These are phyloP conservation scores for Anas platyrhynchos DNA, from an alignment of 2,113 vertebrate species.

Conservation along the genomic window DNA sequence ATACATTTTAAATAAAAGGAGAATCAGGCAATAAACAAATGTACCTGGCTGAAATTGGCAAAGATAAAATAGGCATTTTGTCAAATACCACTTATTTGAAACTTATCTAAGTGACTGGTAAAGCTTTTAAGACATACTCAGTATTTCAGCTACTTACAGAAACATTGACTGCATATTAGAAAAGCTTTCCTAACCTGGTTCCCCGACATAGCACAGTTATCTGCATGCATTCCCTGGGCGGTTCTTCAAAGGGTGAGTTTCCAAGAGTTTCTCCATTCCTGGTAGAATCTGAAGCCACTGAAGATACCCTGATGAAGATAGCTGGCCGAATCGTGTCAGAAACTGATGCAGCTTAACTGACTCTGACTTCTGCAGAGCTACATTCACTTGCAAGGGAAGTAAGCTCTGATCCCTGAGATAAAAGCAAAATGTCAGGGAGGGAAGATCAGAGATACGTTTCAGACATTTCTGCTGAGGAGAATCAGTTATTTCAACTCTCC, in stretches of 20 bases:
- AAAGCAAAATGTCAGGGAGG: not conserved
- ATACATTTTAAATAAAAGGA: not conserved
- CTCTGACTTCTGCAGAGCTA: not conserved
- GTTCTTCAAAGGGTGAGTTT: not conserved
- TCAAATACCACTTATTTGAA: not conserved
- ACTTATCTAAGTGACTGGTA: not conserved
- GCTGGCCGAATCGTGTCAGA: not conserved
- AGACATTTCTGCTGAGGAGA: not conserved
- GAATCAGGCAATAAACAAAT: not conserved
- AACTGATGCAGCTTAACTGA: not conserved
- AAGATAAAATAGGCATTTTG: not conserved
- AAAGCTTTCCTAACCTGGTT: not conserved
- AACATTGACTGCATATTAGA: not conserved
- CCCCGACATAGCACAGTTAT: not conserved
- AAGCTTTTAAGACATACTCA: fast-evolving
- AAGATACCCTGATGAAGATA: not conserved
- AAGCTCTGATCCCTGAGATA: not conserved
- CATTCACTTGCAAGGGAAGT: not conserved
- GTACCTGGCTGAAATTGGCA: not conserved
- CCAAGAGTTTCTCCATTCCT: not conserved
- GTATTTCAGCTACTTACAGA: not conserved
- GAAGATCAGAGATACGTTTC: not conserved
- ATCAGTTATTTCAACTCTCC: not conserved
- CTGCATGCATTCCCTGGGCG: not conserved
- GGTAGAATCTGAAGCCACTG: not conserved